These are phyloP conservation scores for Agrilus cyanescens DNA, from an alignment of 2,888 invertebrate genomes.

Conservation along the genomic window DNA sequence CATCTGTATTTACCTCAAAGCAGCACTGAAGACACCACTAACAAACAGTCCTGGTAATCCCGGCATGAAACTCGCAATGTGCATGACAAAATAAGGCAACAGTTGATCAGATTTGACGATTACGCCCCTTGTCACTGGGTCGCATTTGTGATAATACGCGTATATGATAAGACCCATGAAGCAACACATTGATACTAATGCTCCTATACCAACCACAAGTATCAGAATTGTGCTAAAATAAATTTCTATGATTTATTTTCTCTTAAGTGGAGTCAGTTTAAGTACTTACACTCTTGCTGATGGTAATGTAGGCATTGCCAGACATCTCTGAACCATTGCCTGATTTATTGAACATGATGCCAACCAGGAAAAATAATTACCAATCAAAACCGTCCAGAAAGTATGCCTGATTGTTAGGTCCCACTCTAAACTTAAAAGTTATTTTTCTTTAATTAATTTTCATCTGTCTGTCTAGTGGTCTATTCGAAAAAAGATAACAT, in stretches of 20 bases:
- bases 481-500: neutral
- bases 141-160: conserved; percentile 73
- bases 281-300: conserved; percentile 60
- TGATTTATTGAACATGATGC: conserved; percentile 76
- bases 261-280: no score
- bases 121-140: conserved; percentile 66
- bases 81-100: conserved; percentile 73
- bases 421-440: conserved; percentile 48
- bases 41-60: conserved; percentile 77
- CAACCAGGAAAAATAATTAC: conserved; percentile 70
- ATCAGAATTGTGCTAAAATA: conserved; percentile 57
- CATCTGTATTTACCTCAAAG: conserved; percentile 50
- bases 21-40: conserved; percentile 78
- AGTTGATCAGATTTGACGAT: conserved; percentile 62
- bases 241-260: conserved; percentile 3
- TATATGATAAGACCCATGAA: conserved; percentile 79
- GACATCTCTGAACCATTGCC: conserved; percentile 75
- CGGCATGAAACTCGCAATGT: conserved; percentile 56
- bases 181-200: conserved; percentile 65
- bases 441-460: neutral
- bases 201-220: conserved; percentile 64
- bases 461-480: neutral
- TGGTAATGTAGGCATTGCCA: conserved; percentile 60
- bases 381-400: conserved; percentile 66
- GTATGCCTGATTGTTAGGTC: conserved; percentile 70